Base-by-base conservation (phyloP, 2,888 invertebrate genomes). In the Latheticus oryzae region DNA sequence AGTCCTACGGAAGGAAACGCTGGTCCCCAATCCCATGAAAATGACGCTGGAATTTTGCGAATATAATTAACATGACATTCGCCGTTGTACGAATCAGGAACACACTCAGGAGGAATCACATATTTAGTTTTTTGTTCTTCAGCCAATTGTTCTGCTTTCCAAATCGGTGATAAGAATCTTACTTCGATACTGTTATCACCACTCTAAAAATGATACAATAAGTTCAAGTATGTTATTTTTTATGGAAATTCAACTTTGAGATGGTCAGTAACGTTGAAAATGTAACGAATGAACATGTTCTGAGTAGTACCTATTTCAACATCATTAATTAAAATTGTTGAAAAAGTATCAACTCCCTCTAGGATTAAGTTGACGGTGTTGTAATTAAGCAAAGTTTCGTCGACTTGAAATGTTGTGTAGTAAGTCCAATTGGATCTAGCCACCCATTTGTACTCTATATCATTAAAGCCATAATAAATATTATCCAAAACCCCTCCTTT, bases 11-110 rank as follows among this genome's bases (percentile, higher is more conserved):
- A 94, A 1, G 97, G 94, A 64, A 96, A 93, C 0, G 96, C 91
- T 0, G 97, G 94, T 16, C 97, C 97, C 96, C 96, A 97, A 74
- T 96, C 97, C 93, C 97, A 97, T 23, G 90, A 83, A 75, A 95
- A 99, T 0, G 95, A 94, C 3, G 95, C 90, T 78, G 96, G 95
- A 91, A 93, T 92, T 79, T 95, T 95, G 42, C 95, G 81, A 26
- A 97, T 80, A 77, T 93, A 90, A 79, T 99, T 97, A 2, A 87
- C 89, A 73, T 97, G 93, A 69, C 97, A 96, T 76, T 95, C 95
- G 0, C 97, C 97, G 54, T 91, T 82, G 70, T 93, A 93, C 1
- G 80, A 80, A 0, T 78, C 71, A 0, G 89, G 87, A 0, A 93
- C 89, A 74, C 95, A 96, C 5, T 81, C 80, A 0, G 94, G 95